Conservation (phyloP, 2,797 vertebrate genomes). For the Ispidina lecontei region DNA sequence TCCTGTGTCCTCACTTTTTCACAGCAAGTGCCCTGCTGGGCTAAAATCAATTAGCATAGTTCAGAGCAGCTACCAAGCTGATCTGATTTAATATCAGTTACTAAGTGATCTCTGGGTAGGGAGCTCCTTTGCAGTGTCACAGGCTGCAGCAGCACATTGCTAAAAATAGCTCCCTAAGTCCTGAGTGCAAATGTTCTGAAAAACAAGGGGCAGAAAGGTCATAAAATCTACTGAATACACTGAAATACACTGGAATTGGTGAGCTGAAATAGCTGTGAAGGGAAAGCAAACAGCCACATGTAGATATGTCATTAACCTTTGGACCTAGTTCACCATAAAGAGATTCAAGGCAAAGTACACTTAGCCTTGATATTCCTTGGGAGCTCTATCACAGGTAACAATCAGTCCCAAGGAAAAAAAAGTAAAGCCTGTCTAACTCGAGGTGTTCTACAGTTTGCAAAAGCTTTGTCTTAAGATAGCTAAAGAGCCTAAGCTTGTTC, state of each 20-base stretch:
- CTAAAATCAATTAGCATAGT: constrained; percentile 2
- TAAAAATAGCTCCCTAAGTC: constrained; percentile 36
- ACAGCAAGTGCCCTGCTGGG: not conserved
- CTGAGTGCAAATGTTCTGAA: not conserved
- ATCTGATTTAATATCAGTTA: not conserved
- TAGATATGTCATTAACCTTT: constrained; percentile 22
- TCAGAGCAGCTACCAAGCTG: not conserved
- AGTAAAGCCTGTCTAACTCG: not conserved
- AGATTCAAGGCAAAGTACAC: not conserved
- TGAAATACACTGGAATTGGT: constrained; percentile 19
- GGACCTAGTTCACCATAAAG: not conserved
- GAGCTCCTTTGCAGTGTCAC: not conserved
- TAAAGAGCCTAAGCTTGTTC: constrained; percentile 9
- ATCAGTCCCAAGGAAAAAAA: not conserved
- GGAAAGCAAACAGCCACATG: not conserved
- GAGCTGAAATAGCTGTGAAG: not conserved
- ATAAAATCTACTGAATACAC: not conserved
- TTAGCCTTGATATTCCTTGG: not conserved
- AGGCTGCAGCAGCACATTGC: not conserved
- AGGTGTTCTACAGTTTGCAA: not conserved
- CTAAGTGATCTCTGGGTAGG: not conserved
- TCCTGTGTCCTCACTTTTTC: not conserved
- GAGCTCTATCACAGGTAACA: not conserved
- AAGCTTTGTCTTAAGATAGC: constrained; percentile 1
- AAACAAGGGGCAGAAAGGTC: constrained; percentile 24